Conservation (phyloP, 2,113 vertebrate genomes). For the Toxotes chatareus region DNA sequence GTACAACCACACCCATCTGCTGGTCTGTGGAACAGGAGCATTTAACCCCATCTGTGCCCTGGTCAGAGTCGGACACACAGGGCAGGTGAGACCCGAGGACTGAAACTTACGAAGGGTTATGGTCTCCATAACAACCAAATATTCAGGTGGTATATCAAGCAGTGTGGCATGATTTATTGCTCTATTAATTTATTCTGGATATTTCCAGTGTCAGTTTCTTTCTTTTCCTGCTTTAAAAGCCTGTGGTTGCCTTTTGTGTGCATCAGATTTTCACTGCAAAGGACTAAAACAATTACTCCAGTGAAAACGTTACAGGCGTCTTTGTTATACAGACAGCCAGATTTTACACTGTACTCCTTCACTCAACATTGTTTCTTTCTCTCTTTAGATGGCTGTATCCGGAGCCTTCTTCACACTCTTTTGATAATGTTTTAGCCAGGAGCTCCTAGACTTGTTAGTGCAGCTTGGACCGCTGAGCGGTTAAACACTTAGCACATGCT, state of each 20-base stretch:
- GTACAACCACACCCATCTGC: slow-evolving; percentile 93
- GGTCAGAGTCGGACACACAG: slow-evolving; percentile 86
- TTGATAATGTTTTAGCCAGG: slow-evolving; percentile 21
- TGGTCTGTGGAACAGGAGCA: slow-evolving; percentile 94
- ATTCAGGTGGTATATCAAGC: not conserved
- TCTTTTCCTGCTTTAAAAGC: not conserved
- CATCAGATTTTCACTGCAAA: slow-evolving; percentile 6
- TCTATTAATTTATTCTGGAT: not conserved
- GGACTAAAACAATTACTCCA: not conserved
- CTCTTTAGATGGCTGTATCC: not conserved
- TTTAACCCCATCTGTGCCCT: slow-evolving; percentile 91
- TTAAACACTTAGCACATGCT: slow-evolving; percentile 38
- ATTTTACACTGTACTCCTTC: not conserved
- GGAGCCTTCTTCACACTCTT: slow-evolving; percentile 4
- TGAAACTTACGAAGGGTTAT: not conserved
- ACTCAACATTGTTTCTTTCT: too few species aligned
- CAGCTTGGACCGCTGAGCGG: slow-evolving; percentile 4
- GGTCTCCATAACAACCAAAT: not conserved
- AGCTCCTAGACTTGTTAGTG: slow-evolving; percentile 3
- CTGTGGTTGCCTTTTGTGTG: not conserved
- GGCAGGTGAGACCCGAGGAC: slow-evolving; percentile 70
- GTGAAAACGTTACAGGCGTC: not conserved
- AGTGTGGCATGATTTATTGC: not conserved
- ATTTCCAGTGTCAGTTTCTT: not conserved
- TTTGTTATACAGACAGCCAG: not conserved